These are phyloP conservation scores for Brachystomella parvula DNA, from an alignment of 1,140 invertebrate species.

Conservation along the genomic window DNA sequence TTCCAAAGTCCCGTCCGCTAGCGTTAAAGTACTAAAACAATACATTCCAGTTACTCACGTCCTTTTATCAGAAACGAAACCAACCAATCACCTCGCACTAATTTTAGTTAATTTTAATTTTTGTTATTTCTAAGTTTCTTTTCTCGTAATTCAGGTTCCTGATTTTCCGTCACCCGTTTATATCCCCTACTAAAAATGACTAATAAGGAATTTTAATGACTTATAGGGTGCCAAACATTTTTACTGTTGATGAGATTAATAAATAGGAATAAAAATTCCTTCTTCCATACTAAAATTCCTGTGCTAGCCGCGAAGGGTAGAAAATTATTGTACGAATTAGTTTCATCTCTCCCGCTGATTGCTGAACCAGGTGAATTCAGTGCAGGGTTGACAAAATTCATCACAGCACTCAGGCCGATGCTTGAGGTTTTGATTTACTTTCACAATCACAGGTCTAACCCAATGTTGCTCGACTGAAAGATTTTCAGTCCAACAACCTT, in stretches of 20 bases:
- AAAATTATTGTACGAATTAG: too few species aligned
- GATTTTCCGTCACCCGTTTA: too few species aligned
- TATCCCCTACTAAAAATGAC: not conserved
- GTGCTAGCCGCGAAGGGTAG: too few species aligned
- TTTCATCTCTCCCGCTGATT: too few species aligned
- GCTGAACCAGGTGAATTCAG: too few species aligned
- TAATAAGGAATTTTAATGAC: not conserved
- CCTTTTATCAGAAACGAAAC: not conserved
- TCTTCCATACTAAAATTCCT: not conserved
- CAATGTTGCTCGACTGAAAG: too few species aligned
- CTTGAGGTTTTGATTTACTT: too few species aligned
- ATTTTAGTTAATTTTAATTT: not conserved
- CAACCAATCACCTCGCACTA: not conserved
- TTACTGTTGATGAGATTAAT: not conserved
- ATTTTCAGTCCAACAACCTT: too few species aligned
- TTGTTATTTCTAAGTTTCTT: not conserved
- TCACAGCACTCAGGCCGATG: too few species aligned
- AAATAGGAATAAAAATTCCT: not conserved
- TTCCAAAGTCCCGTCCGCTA: not conserved
- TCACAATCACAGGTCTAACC: too few species aligned
- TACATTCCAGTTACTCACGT: not conserved
- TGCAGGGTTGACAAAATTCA: too few species aligned
- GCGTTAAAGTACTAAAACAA: not conserved
- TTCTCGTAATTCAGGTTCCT: too few species aligned
- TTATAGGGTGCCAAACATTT: slow-evolving; percentile 13